Percentiles rank a stretch among this genome's conserved stretches.
Evolutionary conservation across 2,888 invertebrate species (phyloP).

Genomic region (Diogma glabrata): DNA sequence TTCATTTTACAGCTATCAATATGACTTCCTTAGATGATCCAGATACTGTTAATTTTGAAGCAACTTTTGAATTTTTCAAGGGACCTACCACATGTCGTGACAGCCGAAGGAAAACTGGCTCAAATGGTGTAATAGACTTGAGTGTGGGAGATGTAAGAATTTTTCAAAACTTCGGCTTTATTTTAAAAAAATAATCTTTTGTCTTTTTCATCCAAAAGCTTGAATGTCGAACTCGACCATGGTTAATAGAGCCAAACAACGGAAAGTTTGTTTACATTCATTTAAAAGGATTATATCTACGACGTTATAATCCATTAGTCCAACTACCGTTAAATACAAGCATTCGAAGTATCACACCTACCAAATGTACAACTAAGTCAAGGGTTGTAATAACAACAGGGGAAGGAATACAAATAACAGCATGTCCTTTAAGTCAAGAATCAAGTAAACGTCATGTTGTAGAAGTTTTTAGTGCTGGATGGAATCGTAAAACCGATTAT

Average conservation of each 20-base stretch:
- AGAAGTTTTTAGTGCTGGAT: constrained; percentile 77
- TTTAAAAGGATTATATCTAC: constrained; percentile 50
- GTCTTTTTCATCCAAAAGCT: constrained; percentile 41
- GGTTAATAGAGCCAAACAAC: constrained; percentile 65
- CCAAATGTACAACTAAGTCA: constrained; percentile 62
- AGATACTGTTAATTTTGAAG: constrained; percentile 72
- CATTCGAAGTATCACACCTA: constrained; percentile 42
- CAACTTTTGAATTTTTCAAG: constrained; percentile 68
- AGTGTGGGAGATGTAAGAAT: constrained; percentile 35
- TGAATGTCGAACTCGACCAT: constrained; percentile 67
- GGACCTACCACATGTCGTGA: constrained; percentile 56
- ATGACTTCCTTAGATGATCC: constrained; percentile 83
- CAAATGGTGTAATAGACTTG: constrained; percentile 65
- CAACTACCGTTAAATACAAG: constrained; percentile 44
- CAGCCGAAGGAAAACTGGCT: constrained; percentile 56
- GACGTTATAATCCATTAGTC: constrained; percentile 33
- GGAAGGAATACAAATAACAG: constrained; percentile 36
- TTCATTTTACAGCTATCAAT: constrained; percentile 67
- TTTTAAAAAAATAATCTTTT: neutral
- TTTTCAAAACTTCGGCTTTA: neutral
- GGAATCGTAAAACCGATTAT: constrained; percentile 50
- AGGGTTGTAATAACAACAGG: constrained; percentile 69
- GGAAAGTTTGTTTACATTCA: constrained; percentile 70
- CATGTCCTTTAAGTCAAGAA: constrained; percentile 43
- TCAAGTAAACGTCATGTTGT: constrained; percentile 51